Base-by-base conservation (phyloP, 2,888 invertebrate genomes). In the Caenorhabditis macrosperma region DNA sequence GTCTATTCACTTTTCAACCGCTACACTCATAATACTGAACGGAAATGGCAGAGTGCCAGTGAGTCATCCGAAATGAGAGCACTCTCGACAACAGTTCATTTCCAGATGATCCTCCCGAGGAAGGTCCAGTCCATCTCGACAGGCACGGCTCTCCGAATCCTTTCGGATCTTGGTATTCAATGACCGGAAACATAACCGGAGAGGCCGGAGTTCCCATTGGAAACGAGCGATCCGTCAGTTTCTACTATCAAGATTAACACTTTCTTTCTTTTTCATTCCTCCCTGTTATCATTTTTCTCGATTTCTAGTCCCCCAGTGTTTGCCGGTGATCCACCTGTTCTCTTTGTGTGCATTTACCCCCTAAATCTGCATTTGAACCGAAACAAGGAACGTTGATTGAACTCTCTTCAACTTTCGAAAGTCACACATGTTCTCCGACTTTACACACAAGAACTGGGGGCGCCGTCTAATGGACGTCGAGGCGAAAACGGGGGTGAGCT, bases 41-140 rank as follows among this genome's bases (percentile, higher is more conserved):
- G 85, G 28, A 81, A 82, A 41, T 86, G 86, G 86, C 86, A 85
- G 55, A 86, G 86, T 72, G 85, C 84, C 15, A 67, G 82, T 83
- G 38, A 71, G 64, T 66, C 35, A 30, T 24, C 1, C 1, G 5
- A 30, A 10, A 15, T 24, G 10, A 48, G 48, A 48, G 24, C 9
- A 15, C 6, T 24, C n/a, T 35, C 2, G 15, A 24, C n/a, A n/a
- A n/a, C n/a, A 10, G 22, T n/a, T n/a, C 15, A n/a, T 20, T 57
- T 22, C 15, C 64, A 76, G 78, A 78, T 48, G 80, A 80, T 67
- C 85, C 85, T 9, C 83, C 84, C 33, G 63, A 66, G 33, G 77
- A 72, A 10, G 59, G 24, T 0, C 50, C 63, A 7, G 61, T 46
- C 28, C 78, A 82, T 48, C 30, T 75, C 12, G 78, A 85, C 59